Evolutionary conservation across 1,140 invertebrate species (phyloP).

Genomic region (Neotoxoptera formosana): DNA sequence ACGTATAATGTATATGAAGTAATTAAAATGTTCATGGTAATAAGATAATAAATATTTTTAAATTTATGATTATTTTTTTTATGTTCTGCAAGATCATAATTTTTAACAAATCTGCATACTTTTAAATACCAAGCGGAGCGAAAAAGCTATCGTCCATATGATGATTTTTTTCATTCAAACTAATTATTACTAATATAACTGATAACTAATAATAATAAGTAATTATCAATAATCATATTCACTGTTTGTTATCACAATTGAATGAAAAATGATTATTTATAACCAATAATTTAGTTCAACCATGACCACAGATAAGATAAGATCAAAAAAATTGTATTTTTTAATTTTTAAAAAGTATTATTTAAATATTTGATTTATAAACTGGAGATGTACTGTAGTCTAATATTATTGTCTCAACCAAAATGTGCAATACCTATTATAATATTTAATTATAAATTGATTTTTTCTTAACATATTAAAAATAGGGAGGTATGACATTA

Average conservation of each 20-base stretch:
- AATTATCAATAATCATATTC: background rate
- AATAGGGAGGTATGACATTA: background rate
- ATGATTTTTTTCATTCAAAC: background rate
- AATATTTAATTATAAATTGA: background rate
- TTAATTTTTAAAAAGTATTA: background rate
- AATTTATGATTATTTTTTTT: background rate
- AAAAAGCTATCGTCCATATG: background rate
- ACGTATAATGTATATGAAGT: background rate
- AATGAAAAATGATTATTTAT: background rate
- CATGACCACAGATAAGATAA: background rate
- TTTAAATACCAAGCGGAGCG: background rate
- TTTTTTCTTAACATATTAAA: background rate
- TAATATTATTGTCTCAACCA: too few species aligned
- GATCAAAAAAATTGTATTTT: background rate
- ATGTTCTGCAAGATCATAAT: background rate
- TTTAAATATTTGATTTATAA: background rate
- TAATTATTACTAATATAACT: background rate
- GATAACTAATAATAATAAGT: too few species aligned
- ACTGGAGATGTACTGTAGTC: background rate
- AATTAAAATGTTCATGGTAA: background rate
- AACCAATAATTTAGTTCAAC: background rate
- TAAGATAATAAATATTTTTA: background rate
- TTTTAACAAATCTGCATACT: background rate
- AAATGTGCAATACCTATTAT: background rate
- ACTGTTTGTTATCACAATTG: background rate